A percentile compares a stretch with the other conserved stretches of the same genome.
phyloP scores from a whole-genome alignment of 2,113 vertebrate genomes.

The Aegotheles bennettii region DNA sequence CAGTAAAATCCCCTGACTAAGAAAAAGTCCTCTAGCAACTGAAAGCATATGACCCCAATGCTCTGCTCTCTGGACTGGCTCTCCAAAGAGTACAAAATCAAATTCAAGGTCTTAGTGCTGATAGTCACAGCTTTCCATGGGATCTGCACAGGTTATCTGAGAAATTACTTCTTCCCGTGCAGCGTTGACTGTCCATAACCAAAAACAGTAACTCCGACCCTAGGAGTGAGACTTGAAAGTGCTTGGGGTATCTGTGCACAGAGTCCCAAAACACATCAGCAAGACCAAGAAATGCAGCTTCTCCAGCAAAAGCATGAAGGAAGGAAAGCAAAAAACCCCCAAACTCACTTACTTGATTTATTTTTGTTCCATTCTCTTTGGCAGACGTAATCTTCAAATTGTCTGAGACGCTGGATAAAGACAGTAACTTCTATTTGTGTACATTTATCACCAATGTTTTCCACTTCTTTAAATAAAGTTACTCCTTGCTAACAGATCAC shows the following conservation, averaged over 20 bases:
- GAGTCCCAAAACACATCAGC: neutral
- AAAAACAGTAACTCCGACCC: neutral
- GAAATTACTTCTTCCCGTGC: neutral
- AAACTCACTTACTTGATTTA: neutral
- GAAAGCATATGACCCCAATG: neutral
- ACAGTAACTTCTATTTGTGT: neutral
- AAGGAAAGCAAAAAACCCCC: neutral
- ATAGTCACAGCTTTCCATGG: neutral
- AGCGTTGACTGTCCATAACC: neutral
- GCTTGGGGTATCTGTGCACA: neutral
- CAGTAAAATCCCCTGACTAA: neutral
- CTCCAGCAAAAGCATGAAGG: neutral
- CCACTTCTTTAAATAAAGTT: neutral
- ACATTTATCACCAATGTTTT: neutral
- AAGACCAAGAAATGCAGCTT: neutral
- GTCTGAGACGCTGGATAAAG: neutral
- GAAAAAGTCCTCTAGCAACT: neutral
- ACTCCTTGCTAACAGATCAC: neutral
- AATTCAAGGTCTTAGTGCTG: neutral
- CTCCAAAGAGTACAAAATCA: constrained; percentile 21
- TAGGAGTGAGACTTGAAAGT: neutral
- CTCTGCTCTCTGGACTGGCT: neutral
- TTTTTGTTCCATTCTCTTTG: neutral
- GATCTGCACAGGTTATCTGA: neutral
- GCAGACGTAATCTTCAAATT: neutral